Conservation (phyloP, 2,113 vertebrate genomes). For the Crocuta crocuta region DNA sequence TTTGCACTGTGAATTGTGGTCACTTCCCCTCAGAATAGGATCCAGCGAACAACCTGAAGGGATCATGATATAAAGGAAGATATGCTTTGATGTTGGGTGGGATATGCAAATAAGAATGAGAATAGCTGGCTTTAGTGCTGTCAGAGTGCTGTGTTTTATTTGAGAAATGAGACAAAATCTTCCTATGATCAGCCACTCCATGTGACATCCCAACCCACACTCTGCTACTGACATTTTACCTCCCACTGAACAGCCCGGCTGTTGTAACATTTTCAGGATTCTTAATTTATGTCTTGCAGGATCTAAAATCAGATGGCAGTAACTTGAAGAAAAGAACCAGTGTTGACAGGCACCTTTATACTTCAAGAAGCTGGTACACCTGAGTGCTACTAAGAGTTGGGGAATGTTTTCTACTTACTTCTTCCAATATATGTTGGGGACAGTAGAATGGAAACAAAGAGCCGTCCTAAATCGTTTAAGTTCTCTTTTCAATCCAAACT, state of each 20-base stretch:
- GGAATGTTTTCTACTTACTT: conserved; percentile 13
- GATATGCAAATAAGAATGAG: conserved; percentile 50
- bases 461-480: conserved; percentile 11
- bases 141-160: conserved; percentile 74
- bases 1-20: neutral
- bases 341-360: conserved; percentile 72
- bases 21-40: neutral
- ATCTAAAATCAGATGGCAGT: conserved; percentile 82
- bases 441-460: neutral
- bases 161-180: conserved; percentile 80
- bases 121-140: conserved; percentile 60
- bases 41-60: neutral
- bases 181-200: conserved; percentile 79
- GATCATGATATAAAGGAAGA: conserved; percentile 6
- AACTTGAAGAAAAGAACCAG: conserved; percentile 75
- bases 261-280: conserved; percentile 83
- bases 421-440: conserved; percentile 26
- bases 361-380: conserved; percentile 67
- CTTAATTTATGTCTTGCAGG: conserved; percentile 82
- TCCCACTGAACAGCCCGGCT: conserved; percentile 83
- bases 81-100: conserved; percentile 45
- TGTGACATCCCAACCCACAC: conserved; percentile 82
- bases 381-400: conserved; percentile 25
- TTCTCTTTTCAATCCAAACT: conserved; percentile 49
- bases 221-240: conserved; percentile 82